These are phyloP conservation scores for Diarsia dahlii DNA, from an alignment of 2,888 invertebrate species.

Conservation along the genomic window DNA sequence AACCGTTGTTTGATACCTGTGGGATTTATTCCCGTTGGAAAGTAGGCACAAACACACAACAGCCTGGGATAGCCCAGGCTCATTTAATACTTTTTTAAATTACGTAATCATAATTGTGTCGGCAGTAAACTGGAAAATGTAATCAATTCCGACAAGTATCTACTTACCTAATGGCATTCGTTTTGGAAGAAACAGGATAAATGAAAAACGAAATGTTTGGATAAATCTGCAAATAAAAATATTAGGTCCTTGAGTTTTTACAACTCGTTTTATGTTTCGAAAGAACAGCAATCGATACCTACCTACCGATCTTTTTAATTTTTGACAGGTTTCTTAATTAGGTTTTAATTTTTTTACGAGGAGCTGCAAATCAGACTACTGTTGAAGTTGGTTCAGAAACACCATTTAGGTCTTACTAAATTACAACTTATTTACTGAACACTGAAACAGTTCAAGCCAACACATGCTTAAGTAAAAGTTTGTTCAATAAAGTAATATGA, in stretches of 20 bases:
- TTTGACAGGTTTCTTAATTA: background rate
- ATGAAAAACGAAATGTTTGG: background rate
- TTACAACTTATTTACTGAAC: background rate
- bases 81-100: background rate
- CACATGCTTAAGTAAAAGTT: conserved; percentile 36
- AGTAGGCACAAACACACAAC: background rate
- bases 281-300: background rate
- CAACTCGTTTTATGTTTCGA: background rate
- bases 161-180: background rate
- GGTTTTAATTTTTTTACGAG: background rate
- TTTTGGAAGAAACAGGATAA: background rate
- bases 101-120: background rate
- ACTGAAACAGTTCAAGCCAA: background rate
- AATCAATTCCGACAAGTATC: background rate
- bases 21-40: background rate
- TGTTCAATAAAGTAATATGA: conserved; percentile 49
- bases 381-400: background rate
- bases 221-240: conserved; percentile 1
- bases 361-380: background rate
- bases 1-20: background rate
- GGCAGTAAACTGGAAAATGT: background rate
- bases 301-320: background rate
- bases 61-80: background rate
- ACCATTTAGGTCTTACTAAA: background rate
- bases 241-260: background rate